Evolutionary conservation across 2,797 vertebrate genomes (phyloP).

Genomic region (Pseudochirops cupreus): DNA sequence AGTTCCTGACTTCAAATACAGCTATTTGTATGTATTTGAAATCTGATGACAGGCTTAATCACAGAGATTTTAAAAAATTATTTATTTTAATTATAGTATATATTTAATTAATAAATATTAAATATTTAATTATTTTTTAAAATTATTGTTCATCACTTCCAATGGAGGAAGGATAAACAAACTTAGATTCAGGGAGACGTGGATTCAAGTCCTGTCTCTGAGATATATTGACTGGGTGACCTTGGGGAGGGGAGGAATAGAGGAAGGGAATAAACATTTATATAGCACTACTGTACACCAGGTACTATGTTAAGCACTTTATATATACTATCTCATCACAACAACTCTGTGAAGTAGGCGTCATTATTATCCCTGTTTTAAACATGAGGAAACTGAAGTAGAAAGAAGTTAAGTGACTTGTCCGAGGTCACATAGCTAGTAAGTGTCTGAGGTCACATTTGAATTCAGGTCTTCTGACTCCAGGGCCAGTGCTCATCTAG

Average conservation of each 20-base stretch:
- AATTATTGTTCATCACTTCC: constrained; percentile 81
- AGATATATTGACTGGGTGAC: neutral
- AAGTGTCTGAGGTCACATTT: neutral
- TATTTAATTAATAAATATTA: no score
- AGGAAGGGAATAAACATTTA: neutral
- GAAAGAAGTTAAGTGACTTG: neutral
- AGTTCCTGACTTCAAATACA: neutral
- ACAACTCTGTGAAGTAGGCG: neutral
- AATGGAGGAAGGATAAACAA: constrained; percentile 76
- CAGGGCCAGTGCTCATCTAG: neutral
- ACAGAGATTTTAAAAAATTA: constrained; percentile 77
- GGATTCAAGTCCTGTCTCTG: neutral
- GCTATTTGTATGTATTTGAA: neutral
- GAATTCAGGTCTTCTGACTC: neutral
- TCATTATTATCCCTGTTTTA: neutral
- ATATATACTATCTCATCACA: neutral
- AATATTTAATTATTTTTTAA: no score
- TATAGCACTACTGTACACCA: neutral
- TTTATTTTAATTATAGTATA: no score
- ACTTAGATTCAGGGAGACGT: neutral
- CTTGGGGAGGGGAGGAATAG: neutral
- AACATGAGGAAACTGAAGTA: neutral
- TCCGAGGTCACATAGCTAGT: neutral
- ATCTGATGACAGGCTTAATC: constrained; percentile 81
- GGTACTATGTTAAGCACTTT: neutral